These are phyloP conservation scores for Pholis gunnellus DNA, from an alignment of 2,113 vertebrate genomes.

Conservation along the genomic window DNA sequence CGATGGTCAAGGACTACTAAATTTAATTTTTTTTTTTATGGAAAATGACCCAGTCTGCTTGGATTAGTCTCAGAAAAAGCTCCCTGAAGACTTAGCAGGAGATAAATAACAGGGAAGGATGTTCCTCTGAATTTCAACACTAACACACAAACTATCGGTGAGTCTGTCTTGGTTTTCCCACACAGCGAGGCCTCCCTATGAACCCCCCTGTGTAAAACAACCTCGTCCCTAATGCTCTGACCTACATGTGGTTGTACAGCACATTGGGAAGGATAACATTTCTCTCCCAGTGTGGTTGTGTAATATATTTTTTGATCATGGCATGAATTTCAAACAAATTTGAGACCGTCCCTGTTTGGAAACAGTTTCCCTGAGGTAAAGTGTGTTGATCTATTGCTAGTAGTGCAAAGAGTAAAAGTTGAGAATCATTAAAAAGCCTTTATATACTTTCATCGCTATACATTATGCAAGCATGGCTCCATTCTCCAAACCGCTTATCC, in stretches of 20 bases:
- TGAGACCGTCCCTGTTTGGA: not conserved
- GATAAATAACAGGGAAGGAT: not conserved
- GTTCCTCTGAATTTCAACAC: not conserved
- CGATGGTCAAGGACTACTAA: not conserved
- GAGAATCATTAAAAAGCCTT: not conserved
- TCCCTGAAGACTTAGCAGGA: not conserved
- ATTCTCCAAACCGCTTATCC: too few relatives aligned
- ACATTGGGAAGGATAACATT: not conserved
- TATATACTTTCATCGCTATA: not conserved
- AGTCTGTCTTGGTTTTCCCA: constrained; percentile 6
- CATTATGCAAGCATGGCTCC: not conserved
- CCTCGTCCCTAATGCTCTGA: not conserved
- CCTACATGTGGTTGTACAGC: not conserved
- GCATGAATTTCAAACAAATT: not conserved
- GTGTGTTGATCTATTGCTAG: not conserved
- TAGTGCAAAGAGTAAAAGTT: not conserved
- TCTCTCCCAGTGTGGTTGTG: not conserved
- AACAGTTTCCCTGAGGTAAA: not conserved
- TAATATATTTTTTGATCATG: not conserved
- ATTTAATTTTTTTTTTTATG: not conserved
- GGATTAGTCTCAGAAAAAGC: not conserved
- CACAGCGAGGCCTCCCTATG: not conserved
- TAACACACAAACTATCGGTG: not conserved
- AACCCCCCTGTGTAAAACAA: not conserved
- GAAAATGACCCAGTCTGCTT: not conserved